Evolutionary conservation across 2,113 vertebrate species (phyloP).

Genomic region (Rafetus swinhoei): DNA sequence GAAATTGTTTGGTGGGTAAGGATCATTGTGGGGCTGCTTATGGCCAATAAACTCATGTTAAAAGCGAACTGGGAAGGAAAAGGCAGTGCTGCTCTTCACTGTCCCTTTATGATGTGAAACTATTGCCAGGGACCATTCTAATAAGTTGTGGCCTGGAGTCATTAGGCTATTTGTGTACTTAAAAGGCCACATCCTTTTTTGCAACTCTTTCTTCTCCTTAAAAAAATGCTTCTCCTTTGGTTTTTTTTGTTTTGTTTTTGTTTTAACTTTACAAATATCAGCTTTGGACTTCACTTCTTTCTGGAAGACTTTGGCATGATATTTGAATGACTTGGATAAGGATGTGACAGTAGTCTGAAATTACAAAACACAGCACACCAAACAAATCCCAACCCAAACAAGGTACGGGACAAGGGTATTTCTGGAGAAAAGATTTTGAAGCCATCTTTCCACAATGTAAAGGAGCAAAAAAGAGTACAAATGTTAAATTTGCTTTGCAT

Average conservation of each 20-base stretch:
- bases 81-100: not conserved
- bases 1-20: not conserved
- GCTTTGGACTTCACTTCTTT: not conserved
- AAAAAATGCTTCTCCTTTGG: not conserved
- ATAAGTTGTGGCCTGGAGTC: not conserved
- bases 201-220: not conserved
- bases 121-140: not conserved
- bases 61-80: not conserved
- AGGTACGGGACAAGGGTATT: not conserved
- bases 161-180: not conserved
- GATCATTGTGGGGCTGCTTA: not conserved
- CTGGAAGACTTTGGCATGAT: not conserved
- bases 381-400: not conserved
- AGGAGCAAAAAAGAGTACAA: not conserved
- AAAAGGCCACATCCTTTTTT: not conserved
- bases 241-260: not conserved
- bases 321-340: not conserved
- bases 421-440: not conserved
- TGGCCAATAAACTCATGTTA: not conserved
- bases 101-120: fast-evolving
- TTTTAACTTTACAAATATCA: not conserved
- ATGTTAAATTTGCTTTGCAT: not conserved
- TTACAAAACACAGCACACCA: not conserved
- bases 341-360: not conserved
- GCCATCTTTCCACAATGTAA: not conserved